Base-by-base conservation (phyloP, 1,140 invertebrate genomes). In the Vanessa atalanta region DNA sequence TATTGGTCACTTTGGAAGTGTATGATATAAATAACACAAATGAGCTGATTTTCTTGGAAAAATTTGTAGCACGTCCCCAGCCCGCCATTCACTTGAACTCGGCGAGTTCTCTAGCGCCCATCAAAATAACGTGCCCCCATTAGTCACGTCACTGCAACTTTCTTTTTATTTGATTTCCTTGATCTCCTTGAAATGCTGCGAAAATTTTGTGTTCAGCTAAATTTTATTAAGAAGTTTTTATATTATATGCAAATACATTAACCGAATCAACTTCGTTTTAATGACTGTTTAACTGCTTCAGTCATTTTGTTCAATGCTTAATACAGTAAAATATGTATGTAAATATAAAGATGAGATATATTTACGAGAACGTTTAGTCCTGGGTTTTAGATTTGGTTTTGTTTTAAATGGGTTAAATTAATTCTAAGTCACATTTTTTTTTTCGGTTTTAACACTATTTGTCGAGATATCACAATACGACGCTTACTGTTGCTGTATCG, bases 111-210 rank as follows among this genome's bases (percentile, higher is more conserved):
- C 31, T 77, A 72, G 64, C 73, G 75, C 79, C 71, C 76, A 73
- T 83, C 81, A 81, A 81, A 83, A 79, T 79, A 79, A 81, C 76
- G 81, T 50, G 48, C 63, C 12, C 72, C 77, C 79, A 83, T 83
- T 83, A 79, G 72, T 83, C 77, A 83, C 77, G 76, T 82, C 74
- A 73, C 55, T 79, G 76, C 65, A 73, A 79, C 71, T 77, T 79
- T 79, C 75, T 69, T 79, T 79, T 79, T 81, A 78, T 83, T 81
- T 81, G 76, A 81, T 81, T 80, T 68, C 65, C 73, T 67, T 76
- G 65, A 73, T 79, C 75, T 66, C 57, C 69, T 65, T 31, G 71
- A 69, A 71, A 43, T 70, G 66, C 76, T 76, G 67, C 68, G 70
- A 31, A 78, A 76, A 75, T 61, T 72, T 76, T 47, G 53, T 76